Evolutionary conservation across 1,140 invertebrate species (phyloP).

Genomic region (Homalodisca vitripennis): DNA sequence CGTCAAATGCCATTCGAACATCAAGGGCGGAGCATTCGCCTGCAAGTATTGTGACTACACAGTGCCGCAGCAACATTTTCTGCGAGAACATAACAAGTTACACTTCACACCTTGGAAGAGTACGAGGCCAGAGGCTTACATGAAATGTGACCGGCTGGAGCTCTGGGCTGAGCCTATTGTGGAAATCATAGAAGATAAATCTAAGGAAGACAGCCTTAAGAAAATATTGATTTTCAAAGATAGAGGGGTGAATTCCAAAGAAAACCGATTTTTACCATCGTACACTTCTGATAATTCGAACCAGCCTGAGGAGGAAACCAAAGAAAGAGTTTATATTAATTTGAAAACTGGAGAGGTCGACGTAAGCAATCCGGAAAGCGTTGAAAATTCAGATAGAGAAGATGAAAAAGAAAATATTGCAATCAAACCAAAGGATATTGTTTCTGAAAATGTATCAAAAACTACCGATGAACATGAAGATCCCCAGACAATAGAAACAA

Average conservation of each 20-base stretch:
- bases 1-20: conserved; percentile 65
- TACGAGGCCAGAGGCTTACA: conserved; percentile 60
- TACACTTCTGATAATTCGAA: conserved; percentile 37
- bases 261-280: conserved; percentile 40
- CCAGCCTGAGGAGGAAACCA: conserved; percentile 47
- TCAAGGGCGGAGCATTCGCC: conserved; percentile 57
- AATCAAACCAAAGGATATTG: no score
- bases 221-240: conserved; percentile 50
- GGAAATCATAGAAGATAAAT: conserved; percentile 40
- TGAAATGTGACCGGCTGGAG: conserved; percentile 56
- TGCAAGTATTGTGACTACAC: conserved; percentile 85
- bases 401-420: conserved; percentile 17
- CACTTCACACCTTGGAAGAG: conserved; percentile 66
- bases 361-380: conserved; percentile 13
- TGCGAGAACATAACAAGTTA: conserved; percentile 76
- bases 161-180: conserved; percentile 50
- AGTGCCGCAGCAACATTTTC: conserved; percentile 71
- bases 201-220: conserved; percentile 31
- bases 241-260: conserved; percentile 42
- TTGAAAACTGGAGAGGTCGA: conserved; percentile 56
- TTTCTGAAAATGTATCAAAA: conserved; percentile 1
- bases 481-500: neutral
- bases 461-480: conserved; percentile 17
- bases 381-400: conserved; percentile 30
- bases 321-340: conserved; percentile 55